A percentile compares a stretch with the other conserved stretches of the same genome.
Evolutionary conservation across 2,797 vertebrate genomes (phyloP).

Genomic region (Austrolebias charrua): DNA sequence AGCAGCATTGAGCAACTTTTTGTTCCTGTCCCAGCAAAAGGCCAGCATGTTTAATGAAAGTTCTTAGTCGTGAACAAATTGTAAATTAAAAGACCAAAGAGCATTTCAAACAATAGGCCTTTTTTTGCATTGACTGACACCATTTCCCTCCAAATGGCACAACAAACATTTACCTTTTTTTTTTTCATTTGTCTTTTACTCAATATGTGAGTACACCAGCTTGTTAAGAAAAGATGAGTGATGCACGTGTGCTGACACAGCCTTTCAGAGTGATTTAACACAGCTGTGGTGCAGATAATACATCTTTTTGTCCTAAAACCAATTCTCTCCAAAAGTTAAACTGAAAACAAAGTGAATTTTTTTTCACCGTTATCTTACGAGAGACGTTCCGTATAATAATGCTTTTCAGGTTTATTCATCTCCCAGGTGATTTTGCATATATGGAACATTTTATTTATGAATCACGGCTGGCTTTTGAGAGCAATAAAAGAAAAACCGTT

Average conservation of each 20-base stretch:
- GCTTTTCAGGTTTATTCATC: conserved; percentile 7
- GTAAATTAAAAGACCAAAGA: neutral
- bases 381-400: neutral
- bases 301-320: conserved; percentile 14
- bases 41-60: neutral
- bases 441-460: neutral
- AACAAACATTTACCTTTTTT: conserved; percentile 34
- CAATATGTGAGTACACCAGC: conserved; percentile 45
- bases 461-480: conserved; percentile 16
- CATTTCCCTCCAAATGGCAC: conserved; percentile 25
- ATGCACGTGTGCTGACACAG: conserved; percentile 41
- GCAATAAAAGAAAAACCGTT: conserved; percentile 37
- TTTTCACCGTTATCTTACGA: neutral
- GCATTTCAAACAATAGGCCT: conserved; percentile 11
- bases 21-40: conserved; percentile 7
- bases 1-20: neutral
- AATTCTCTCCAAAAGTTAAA: conserved; percentile 20
- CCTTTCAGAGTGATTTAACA: conserved; percentile 25
- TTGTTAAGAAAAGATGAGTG: conserved; percentile 18
- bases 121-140: conserved; percentile 5
- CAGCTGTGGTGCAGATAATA: conserved; percentile 8
- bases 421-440: neutral
- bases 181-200: conserved; percentile 37
- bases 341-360: conserved; percentile 3
- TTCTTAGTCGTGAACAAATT: conserved; percentile 1